A percentile compares a stretch with the other conserved stretches of the same genome.
These are phyloP conservation scores for Cetoscarus ocellatus DNA, from an alignment of 2,797 vertebrate species.

Conservation along the genomic window DNA sequence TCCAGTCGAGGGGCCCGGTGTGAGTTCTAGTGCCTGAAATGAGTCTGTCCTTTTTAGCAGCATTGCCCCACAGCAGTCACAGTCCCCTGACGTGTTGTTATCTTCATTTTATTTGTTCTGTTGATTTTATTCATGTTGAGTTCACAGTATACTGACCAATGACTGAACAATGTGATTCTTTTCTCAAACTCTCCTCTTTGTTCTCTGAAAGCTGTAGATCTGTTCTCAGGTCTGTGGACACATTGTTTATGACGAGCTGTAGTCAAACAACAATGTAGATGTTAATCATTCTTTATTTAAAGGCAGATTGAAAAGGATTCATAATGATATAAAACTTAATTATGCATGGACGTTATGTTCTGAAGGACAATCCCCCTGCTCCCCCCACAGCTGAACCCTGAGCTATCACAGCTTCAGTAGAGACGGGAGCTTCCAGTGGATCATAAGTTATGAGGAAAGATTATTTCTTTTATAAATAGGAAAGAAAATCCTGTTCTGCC, in stretches of 20 bases:
- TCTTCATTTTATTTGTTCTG: not conserved
- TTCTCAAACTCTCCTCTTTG: not conserved
- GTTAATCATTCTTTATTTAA: not conserved
- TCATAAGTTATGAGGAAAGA: not conserved
- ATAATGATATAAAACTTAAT: not conserved
- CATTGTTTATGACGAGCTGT: not conserved
- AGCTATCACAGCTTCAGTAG: too few species aligned
- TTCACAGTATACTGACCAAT: not conserved
- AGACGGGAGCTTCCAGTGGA: too few species aligned
- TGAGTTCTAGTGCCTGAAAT: too few species aligned
- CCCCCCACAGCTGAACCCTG: not conserved
- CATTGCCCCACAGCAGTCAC: not conserved
- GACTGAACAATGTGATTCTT: constrained; percentile 36
- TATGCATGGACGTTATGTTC: not conserved
- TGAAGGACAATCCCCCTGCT: not conserved
- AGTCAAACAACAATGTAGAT: not conserved
- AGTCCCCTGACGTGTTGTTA: not conserved
- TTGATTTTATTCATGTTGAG: too few species aligned
- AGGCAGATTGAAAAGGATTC: not conserved
- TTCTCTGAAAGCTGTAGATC: not conserved
- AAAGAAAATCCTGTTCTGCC: not conserved
- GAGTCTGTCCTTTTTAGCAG: not conserved
- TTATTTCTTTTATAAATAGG: too few species aligned
- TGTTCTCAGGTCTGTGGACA: constrained; percentile 12
- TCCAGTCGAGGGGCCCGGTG: too few species aligned